Conservation (phyloP, 2,797 vertebrate species). For the Rhincodon typus region DNA sequence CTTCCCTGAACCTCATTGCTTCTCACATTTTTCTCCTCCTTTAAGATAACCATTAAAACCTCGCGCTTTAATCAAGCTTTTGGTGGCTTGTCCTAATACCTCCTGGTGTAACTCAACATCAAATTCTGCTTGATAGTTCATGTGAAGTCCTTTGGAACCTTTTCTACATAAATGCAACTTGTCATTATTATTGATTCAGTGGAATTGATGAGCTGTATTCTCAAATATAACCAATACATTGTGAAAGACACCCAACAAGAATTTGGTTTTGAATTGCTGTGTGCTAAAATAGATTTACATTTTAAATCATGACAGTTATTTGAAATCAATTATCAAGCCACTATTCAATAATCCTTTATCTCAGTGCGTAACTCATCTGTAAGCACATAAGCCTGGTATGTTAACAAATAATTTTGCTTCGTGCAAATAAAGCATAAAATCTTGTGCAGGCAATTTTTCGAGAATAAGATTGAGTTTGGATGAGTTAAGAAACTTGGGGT, state of each 20-base stretch:
- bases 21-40: background rate
- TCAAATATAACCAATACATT: background rate
- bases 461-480: background rate
- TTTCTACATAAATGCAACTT: background rate
- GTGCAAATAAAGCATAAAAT: background rate
- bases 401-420: background rate
- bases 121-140: background rate
- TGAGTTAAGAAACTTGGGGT: background rate
- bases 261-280: background rate
- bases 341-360: constrained; percentile 3
- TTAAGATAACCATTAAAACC: background rate
- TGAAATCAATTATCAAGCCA: background rate
- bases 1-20: background rate
- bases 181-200: background rate
- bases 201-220: background rate
- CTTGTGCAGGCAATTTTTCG: background rate
- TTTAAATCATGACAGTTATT: background rate
- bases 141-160: background rate
- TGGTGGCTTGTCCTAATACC: background rate
- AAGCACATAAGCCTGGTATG: background rate
- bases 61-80: background rate
- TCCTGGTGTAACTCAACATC: background rate
- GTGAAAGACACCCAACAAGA: background rate
- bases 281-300: background rate
- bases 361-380: background rate